Conservation (phyloP, 2,888 invertebrate species). For the Agapetus fuscipes region DNA sequence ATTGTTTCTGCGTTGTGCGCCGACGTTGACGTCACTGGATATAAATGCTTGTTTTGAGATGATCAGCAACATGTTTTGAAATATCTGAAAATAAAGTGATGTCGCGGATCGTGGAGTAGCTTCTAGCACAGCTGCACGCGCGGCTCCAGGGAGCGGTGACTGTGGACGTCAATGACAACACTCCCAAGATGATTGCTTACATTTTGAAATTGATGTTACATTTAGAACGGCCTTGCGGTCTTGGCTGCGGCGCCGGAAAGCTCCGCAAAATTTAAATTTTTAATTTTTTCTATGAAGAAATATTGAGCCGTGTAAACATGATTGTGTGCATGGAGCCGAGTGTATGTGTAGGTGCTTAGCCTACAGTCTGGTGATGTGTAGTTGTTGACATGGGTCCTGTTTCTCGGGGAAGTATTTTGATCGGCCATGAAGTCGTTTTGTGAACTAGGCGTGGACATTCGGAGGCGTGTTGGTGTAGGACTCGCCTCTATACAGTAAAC, state of each 20-base stretch:
- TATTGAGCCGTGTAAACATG: not conserved
- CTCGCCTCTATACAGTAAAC: no score
- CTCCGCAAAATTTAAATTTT: conserved; percentile 2
- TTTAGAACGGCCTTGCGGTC: conserved; percentile 10
- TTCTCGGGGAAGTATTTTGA: not conserved
- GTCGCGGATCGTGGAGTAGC: conserved; percentile 4
- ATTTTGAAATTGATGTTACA: conserved; percentile 4
- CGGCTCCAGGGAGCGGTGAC: conserved; percentile 1
- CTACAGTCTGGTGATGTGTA: no score
- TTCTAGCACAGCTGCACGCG: conserved; percentile 1
- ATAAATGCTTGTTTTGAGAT: no score
- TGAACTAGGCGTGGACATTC: not conserved
- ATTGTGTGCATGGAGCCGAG: not conserved
- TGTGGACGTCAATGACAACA: conserved; percentile 6
- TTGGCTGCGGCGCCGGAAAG: conserved; percentile 3
- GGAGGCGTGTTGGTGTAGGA: not conserved
- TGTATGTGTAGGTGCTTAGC: no score
- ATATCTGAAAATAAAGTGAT: not conserved
- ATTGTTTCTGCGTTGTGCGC: no score
- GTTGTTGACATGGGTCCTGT: not conserved
- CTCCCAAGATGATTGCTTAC: conserved; percentile 2
- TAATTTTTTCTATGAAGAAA: not conserved
- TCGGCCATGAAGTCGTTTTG: not conserved
- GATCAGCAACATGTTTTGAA: no score
- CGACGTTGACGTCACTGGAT: no score